phyloP scores from a whole-genome alignment of 2,113 vertebrate genomes.

The Apteryx owenii region DNA sequence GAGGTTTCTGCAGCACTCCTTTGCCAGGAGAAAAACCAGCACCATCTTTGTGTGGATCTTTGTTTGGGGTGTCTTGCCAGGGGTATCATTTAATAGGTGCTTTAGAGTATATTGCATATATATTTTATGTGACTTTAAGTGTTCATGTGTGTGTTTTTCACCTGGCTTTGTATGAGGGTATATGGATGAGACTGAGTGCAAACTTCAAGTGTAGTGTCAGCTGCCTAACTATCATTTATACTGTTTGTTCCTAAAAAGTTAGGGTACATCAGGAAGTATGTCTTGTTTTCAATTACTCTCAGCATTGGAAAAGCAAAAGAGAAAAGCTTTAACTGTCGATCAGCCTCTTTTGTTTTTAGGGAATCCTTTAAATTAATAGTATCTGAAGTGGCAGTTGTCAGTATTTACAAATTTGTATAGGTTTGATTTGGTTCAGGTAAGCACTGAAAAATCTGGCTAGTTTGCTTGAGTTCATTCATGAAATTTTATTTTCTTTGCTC shows the following conservation, averaged over 20 bases:
- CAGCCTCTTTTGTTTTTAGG: constrained; percentile 24
- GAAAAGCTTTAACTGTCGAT: background rate
- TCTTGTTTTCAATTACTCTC: constrained; percentile 67
- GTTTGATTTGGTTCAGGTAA: constrained; percentile 8
- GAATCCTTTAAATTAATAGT: constrained; percentile 32
- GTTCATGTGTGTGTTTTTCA: background rate
- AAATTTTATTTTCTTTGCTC: background rate
- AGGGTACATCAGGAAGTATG: background rate
- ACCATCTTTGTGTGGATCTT: background rate
- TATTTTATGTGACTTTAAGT: background rate
- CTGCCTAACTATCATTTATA: background rate
- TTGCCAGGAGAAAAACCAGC: background rate
- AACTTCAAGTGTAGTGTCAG: background rate
- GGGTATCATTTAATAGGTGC: background rate
- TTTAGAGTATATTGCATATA: background rate
- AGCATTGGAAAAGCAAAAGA: constrained; percentile 17
- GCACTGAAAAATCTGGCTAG: background rate
- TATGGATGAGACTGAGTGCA: background rate
- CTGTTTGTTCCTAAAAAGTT: background rate
- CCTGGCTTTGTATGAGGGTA: background rate
- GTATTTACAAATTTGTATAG: constrained; percentile 35
- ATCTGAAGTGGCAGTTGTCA: constrained; percentile 1
- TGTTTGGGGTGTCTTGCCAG: background rate
- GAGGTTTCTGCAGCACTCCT: background rate
- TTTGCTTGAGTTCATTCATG: background rate